phyloP scores from a whole-genome alignment of 2,797 vertebrate genomes.

The Podarcis lilfordi region DNA sequence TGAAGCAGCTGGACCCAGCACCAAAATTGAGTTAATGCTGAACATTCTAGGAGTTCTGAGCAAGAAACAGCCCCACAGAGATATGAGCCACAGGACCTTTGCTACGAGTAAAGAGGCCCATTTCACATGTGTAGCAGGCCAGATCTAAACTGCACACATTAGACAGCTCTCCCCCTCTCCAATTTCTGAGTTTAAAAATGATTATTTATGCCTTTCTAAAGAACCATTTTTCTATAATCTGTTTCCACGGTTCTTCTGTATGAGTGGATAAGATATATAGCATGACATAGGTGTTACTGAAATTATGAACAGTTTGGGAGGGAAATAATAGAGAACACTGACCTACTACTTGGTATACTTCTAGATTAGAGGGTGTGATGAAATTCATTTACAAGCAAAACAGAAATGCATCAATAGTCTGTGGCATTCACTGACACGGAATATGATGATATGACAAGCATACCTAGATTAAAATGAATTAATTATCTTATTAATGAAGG shows the following conservation, averaged over 20 bases:
- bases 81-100: slow-evolving; percentile 17
- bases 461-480: slow-evolving; percentile 7
- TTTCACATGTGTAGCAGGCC: accelerated
- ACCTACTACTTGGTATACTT: neutral
- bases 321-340: neutral
- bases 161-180: slow-evolving; percentile 18
- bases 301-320: neutral
- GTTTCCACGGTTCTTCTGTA: neutral
- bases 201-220: slow-evolving; percentile 33
- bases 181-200: neutral
- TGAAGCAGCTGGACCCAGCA: slow-evolving; percentile 23
- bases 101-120: slow-evolving; percentile 28
- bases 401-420: neutral
- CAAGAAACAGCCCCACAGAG: slow-evolving; percentile 34
- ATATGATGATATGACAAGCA: neutral
- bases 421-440: neutral
- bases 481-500: neutral
- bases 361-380: neutral
- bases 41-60: slow-evolving; percentile 53
- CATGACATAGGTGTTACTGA: neutral
- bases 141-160: slow-evolving; percentile 36
- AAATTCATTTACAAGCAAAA: slow-evolving; percentile 14
- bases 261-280: neutral
- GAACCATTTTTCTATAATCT: neutral
- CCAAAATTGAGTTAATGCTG: slow-evolving; percentile 37